phyloP scores from a whole-genome alignment of 2,113 vertebrate genomes.

The Oryzias javanicus region DNA sequence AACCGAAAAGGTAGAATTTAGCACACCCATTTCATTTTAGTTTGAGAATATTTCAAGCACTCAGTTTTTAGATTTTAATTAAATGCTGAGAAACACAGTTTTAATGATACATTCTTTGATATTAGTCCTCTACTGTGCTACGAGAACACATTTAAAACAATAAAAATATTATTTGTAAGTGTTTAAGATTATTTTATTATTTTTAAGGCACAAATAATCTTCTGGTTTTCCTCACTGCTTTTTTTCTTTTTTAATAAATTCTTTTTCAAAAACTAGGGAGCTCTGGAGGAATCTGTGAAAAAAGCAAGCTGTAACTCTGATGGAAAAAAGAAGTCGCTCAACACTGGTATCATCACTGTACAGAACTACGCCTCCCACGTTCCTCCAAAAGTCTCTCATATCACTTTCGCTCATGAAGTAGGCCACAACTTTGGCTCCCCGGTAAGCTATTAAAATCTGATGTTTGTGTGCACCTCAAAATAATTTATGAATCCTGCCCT shows the following conservation, averaged over 20 bases:
- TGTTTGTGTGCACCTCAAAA: conserved; percentile 10
- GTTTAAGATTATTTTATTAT: no score
- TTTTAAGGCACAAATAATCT: conserved; percentile 1
- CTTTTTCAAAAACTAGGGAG: conserved; percentile 79
- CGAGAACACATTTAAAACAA: no score
- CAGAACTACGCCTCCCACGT: conserved; percentile 99
- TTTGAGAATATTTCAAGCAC: no score
- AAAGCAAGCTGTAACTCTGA: conserved; percentile 98
- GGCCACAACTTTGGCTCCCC: conserved; percentile 99
- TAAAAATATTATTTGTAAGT: no score
- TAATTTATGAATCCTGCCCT: conserved; percentile 9
- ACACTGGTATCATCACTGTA: conserved; percentile 98
- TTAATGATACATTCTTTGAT: no score
- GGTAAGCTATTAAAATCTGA: conserved; percentile 79
- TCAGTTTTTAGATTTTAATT: no score
- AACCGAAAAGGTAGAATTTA: no score
- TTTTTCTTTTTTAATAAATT: conserved; percentile 13
- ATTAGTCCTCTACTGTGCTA: no score
- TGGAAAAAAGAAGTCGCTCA: conserved; percentile 97
- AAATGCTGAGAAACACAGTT: no score
- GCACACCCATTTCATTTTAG: no score
- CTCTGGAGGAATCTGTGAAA: conserved; percentile 98
- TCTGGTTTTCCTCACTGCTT: conserved; percentile 1
- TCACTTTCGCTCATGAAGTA: conserved; percentile 98
- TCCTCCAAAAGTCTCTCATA: conserved; percentile 97